phyloP scores from a whole-genome alignment of 2,113 vertebrate species.

The Thalassoma bifasciatum region DNA sequence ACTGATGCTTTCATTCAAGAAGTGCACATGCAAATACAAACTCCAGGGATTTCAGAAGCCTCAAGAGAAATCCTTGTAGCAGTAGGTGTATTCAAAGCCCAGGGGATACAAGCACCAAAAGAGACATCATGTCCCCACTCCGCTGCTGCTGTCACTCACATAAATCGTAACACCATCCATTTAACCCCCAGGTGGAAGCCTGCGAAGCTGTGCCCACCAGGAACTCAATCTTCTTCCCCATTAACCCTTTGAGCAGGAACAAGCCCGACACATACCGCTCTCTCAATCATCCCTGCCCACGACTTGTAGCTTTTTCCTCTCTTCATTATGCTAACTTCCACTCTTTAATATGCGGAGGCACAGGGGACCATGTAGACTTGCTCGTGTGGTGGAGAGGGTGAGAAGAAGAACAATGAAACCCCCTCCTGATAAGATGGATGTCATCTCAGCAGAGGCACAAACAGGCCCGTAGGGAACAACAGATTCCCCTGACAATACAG shows the following conservation, averaged over 20 bases:
- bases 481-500: conserved; percentile 40
- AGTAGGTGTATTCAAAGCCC: conserved; percentile 20
- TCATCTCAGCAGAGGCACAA: conserved; percentile 60
- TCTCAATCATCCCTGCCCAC: conserved; percentile 11
- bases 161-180: conserved; percentile 30
- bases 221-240: conserved; percentile 18
- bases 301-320: neutral
- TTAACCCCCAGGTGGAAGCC: conserved; percentile 48
- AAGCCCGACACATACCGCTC: neutral
- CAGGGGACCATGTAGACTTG: conserved; percentile 12
- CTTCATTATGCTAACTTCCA: neutral
- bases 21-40: neutral
- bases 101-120: conserved; percentile 21
- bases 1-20: conserved; percentile 19
- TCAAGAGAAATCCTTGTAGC: conserved; percentile 20
- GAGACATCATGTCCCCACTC: conserved; percentile 33
- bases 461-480: conserved; percentile 49
- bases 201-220: conserved; percentile 20
- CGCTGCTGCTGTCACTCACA: conserved; percentile 49
- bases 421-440: conserved; percentile 61
- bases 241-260: conserved; percentile 48
- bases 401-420: conserved; percentile 56
- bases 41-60: conserved; percentile 12
- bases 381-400: conserved; percentile 9
- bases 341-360: conserved; percentile 38